Evolutionary conservation across 2,113 vertebrate genomes (phyloP).

Genomic region (Oncorhynchus masou): DNA sequence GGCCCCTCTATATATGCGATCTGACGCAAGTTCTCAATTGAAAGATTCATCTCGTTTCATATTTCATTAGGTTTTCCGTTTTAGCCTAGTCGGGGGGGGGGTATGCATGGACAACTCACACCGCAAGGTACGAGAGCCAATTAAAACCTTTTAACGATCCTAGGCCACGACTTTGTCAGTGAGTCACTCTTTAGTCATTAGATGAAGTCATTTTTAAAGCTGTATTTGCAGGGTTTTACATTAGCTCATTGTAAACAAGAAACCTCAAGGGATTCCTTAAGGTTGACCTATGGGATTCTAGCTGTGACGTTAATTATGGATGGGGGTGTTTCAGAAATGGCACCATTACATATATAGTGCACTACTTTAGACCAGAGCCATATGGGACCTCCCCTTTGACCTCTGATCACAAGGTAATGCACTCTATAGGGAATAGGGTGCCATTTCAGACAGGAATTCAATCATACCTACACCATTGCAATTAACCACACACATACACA

Average conservation of each 20-base stretch:
- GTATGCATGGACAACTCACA: background rate
- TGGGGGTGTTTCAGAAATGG: background rate
- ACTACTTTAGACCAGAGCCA: no score
- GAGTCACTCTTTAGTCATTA: background rate
- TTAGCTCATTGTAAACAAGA: background rate
- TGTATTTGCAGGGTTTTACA: constrained; percentile 8
- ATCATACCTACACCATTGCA: no score
- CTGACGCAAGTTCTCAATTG: no score
- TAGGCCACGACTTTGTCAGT: constrained; percentile 3
- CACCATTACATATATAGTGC: no score
- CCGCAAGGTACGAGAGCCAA: constrained; percentile 22
- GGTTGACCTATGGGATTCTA: background rate
- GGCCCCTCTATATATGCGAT: background rate
- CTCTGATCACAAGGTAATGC: background rate
- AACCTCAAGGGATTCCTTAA: background rate
- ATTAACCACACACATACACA: background rate
- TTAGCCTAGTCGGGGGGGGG: background rate
- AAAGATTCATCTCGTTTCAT: background rate
- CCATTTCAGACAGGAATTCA: no score
- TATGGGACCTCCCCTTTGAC: no score
- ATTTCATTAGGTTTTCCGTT: background rate
- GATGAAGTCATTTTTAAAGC: background rate
- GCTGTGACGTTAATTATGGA: background rate
- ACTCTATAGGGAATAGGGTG: background rate
- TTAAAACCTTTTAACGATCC: constrained; percentile 33